Evolutionary conservation across 2,888 invertebrate species (phyloP), one percentile per base, ranked within the genome.

Genomic region (Pterostichus madidus): DNA sequence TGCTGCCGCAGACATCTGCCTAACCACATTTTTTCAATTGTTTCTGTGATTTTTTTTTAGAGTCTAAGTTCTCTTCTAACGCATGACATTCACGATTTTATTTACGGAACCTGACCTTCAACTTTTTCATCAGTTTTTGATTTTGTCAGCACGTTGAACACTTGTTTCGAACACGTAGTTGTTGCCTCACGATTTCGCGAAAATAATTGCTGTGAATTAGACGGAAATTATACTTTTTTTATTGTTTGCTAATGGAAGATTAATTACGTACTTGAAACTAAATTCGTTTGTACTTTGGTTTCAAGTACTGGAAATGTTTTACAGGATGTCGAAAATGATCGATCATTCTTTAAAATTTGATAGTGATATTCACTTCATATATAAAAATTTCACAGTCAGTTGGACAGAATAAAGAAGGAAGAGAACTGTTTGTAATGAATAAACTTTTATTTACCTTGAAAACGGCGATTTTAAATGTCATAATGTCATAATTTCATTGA

Each of bases 121-220:
- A 24, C 2, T 24, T 24, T 24, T 24, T 24, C 24, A 24, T 52
- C 56, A 17, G 17, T 8, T 8, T 56, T 17, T 56, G 15, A 56
- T 17, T 15, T 17, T 56, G 56, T 56, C 56, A 56, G 56, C 56
- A 56, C 11, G 8, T 17, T 56, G 56, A 56, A 17, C 56, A 13
- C 56, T 17, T 8, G 15, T 56, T 17, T 56, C 31, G 17, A 52
- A 52, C n/a, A n/a, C 8, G 39, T 3, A 5, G 24, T 24, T 24
- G 24, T 24, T 24, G 3, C 24, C 17, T 56, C 52, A n/a, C 52
- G 56, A 56, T 13, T 56, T 56, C 17, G 17, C 56, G 56, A 56
- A 56, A 31, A 17, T 56, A 56, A 56, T 56, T 56, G 6, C 13
- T 17, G 15, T 13, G 13, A 56, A 56, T 56, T 56, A 56, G 17